A percentile compares a stretch with the other conserved stretches of the same genome.
Evolutionary conservation across 30 jellyfish, hydroid and myxozoan genomes (phyloP).

Genomic region (Nemopilema nomurai): DNA sequence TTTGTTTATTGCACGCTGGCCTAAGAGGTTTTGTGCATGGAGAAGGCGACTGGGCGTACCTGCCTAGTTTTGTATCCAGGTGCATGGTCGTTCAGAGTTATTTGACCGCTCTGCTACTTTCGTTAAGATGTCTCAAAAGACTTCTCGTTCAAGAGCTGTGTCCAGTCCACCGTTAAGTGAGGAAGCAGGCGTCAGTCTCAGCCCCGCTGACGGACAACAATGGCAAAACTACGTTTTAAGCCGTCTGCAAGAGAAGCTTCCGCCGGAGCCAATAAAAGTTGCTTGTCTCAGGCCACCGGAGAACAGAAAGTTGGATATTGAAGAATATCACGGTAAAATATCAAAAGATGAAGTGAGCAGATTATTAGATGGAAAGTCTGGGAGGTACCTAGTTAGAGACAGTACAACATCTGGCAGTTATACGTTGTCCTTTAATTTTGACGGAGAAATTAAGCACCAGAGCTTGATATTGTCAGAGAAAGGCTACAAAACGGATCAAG

Average conservation of each 20-base stretch:
- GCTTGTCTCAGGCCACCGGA: constrained; percentile 92
- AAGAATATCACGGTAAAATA: constrained; percentile 85
- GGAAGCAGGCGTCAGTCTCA: constrained; percentile 16
- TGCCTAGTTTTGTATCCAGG: not conserved
- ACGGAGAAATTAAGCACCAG: constrained; percentile 82
- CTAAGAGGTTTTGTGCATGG: not conserved
- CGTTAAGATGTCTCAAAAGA: not conserved
- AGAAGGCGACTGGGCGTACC: not conserved
- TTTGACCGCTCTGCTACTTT: not conserved
- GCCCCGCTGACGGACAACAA: constrained; percentile 34
- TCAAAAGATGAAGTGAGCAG: constrained; percentile 76
- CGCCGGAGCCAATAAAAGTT: constrained; percentile 88
- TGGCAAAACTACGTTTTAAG: constrained; percentile 65
- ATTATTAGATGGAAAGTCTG: constrained; percentile 79
- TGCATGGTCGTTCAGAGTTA: not conserved
- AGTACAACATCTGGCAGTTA: constrained; percentile 77
- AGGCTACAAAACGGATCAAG: constrained; percentile 61
- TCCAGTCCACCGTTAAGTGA: constrained; percentile 25
- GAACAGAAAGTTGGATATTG: constrained; percentile 68
- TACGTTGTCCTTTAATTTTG: constrained; percentile 85
- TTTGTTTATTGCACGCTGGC: not conserved
- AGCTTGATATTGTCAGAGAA: constrained; percentile 55
- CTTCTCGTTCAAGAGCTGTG: constrained; percentile 14
- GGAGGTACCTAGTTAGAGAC: constrained; percentile 89
- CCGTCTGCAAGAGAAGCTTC: constrained; percentile 84